A percentile compares a stretch with the other conserved stretches of the same genome.
These are phyloP conservation scores for Probosciger aterrimus DNA, from an alignment of 2,113 vertebrate genomes.

Conservation along the genomic window DNA sequence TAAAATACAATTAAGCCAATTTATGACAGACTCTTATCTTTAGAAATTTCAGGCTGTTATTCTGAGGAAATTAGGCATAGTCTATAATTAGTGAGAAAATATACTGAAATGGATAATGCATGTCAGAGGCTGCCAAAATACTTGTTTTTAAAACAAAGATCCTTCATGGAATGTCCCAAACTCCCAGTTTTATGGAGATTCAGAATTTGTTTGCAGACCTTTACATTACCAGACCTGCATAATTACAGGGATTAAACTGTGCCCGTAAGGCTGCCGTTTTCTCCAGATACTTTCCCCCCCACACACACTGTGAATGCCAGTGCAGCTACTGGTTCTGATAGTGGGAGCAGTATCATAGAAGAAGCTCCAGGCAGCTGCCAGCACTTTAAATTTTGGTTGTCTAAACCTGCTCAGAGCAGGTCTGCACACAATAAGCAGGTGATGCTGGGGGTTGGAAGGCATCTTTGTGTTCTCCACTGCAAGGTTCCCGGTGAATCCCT, in stretches of 20 bases:
- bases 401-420: slow-evolving; percentile 22
- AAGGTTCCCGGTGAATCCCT: not conserved
- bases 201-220: slow-evolving; percentile 4
- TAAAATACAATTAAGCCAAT: slow-evolving; percentile 38
- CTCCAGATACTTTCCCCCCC: not conserved
- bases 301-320: not conserved
- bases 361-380: not conserved
- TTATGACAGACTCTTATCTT: slow-evolving; percentile 38
- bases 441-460: not conserved
- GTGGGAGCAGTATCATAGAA: not conserved
- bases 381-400: not conserved
- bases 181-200: not conserved
- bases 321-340: not conserved
- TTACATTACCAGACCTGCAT: not conserved
- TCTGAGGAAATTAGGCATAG: slow-evolving; percentile 43
- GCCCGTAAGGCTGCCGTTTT: not conserved
- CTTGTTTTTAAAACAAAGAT: slow-evolving; percentile 25
- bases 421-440: not conserved
- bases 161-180: slow-evolving; percentile 13
- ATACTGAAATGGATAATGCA: not conserved
- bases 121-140: slow-evolving; percentile 27
- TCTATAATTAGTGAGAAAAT: slow-evolving; percentile 37
- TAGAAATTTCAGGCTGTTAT: slow-evolving; percentile 16
- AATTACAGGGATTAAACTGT: slow-evolving; percentile 37
- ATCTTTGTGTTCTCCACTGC: not conserved